Conservation (phyloP, 2,113 vertebrate species). For the Engystomops pustulosus region DNA sequence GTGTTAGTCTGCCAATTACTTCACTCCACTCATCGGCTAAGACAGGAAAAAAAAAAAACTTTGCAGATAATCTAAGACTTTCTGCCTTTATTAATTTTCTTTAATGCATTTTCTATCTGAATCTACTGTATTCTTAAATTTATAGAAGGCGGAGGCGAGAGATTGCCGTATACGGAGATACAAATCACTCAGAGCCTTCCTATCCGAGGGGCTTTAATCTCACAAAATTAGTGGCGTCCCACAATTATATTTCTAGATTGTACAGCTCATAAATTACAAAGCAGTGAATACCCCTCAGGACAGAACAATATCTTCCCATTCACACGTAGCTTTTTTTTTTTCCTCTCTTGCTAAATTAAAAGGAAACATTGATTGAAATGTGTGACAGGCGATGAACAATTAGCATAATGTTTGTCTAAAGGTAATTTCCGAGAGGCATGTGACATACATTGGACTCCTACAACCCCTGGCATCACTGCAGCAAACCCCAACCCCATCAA, state of each 20-base stretch:
- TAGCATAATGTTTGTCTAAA: neutral
- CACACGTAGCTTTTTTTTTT: constrained; percentile 39
- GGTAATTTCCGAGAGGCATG: too few species aligned
- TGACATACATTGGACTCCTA: too few species aligned
- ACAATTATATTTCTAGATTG: constrained; percentile 43
- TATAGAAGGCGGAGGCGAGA: constrained; percentile 28
- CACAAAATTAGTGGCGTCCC: constrained; percentile 26
- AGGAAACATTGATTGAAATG: constrained; percentile 15
- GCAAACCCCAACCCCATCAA: too few species aligned
- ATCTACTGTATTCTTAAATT: constrained; percentile 39
- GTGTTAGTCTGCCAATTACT: constrained; percentile 55
- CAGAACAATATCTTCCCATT: constrained; percentile 35
- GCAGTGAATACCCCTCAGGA: constrained; percentile 27
- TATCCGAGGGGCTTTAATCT: constrained; percentile 1
- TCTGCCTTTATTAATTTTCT: constrained; percentile 37
- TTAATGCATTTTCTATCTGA: constrained; percentile 47
- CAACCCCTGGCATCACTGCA: too few species aligned
- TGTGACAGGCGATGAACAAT: neutral
- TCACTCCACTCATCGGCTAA: constrained; percentile 38
- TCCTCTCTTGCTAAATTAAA: too few species aligned
- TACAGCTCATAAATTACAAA: constrained; percentile 51
- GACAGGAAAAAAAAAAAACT: constrained; percentile 17
- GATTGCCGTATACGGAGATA: constrained; percentile 22
- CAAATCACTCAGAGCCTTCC: constrained; percentile 26
- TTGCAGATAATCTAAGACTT: constrained; percentile 32